Percentiles rank a stretch among this genome's conserved stretches.
Evolutionary conservation across 1,140 invertebrate species (phyloP).

Genomic region (Leguminivora glycinivorella): DNA sequence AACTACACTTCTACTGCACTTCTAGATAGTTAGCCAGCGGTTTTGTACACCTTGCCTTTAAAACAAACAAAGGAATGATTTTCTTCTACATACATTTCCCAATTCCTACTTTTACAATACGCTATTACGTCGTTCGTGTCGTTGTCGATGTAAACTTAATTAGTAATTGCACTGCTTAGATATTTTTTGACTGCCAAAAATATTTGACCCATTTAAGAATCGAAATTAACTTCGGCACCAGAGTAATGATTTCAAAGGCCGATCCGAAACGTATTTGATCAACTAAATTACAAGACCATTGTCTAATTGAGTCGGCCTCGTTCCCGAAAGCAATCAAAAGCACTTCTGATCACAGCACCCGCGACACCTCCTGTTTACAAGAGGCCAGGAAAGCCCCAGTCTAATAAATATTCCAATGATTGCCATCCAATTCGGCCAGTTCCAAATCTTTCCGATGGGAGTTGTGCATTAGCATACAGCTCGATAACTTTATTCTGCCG

Average conservation of each 20-base stretch:
- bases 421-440: conserved; percentile 62
- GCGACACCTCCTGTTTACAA: conserved; percentile 40
- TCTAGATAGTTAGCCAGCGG: too few species aligned
- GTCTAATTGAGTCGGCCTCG: neutral
- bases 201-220: too few species aligned
- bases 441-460: conserved; percentile 65
- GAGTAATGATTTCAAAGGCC: neutral
- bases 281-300: neutral
- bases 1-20: too few species aligned
- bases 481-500: conserved; percentile 37
- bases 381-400: conserved; percentile 43
- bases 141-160: too few species aligned
- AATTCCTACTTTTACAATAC: too few species aligned
- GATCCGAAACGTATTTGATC: neutral
- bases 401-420: conserved; percentile 72
- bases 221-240: too few species aligned
- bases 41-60: too few species aligned
- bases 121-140: too few species aligned
- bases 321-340: conserved; percentile 21
- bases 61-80: too few species aligned
- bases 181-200: too few species aligned
- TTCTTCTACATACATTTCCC: too few species aligned
- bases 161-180: too few species aligned
- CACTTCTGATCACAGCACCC: neutral
- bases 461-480: conserved; percentile 57